Conservation (phyloP, 2,797 vertebrate genomes). For the Oreochromis mossambicus region DNA sequence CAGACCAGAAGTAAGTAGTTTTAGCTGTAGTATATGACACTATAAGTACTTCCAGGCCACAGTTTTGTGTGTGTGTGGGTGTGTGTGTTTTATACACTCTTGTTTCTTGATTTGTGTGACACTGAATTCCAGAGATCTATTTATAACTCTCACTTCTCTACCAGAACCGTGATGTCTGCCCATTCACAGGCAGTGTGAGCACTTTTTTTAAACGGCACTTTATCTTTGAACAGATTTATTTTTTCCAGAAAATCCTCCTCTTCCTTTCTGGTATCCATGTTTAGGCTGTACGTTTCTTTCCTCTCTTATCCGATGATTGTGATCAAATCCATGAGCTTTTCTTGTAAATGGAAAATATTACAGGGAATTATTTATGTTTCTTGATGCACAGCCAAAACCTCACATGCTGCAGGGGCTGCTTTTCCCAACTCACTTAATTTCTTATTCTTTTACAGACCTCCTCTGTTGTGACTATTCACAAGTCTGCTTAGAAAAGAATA, state of each 20-base stretch:
- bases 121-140: constrained; percentile 47
- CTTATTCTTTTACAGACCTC: not conserved
- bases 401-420: not conserved
- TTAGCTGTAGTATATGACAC: not conserved
- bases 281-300: not conserved
- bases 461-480: not conserved
- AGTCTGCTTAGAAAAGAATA: not conserved
- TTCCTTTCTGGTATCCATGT: not conserved
- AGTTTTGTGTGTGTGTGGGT: not conserved
- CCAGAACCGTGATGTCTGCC: constrained; percentile 36
- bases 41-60: not conserved
- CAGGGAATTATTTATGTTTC: not conserved
- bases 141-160: constrained; percentile 41
- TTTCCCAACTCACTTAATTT: not conserved
- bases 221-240: not conserved
- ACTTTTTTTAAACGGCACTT: not conserved
- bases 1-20: constrained; percentile 77
- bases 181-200: constrained; percentile 25
- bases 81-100: not conserved
- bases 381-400: not conserved
- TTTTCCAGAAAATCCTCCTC: not conserved
- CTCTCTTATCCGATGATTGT: not conserved
- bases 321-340: not conserved
- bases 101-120: constrained; percentile 15
- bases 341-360: not conserved